A percentile compares a stretch with the other conserved stretches of the same genome.
Conservation (phyloP, 1,140 invertebrate genomes). For the Orchestia grillus region DNA sequence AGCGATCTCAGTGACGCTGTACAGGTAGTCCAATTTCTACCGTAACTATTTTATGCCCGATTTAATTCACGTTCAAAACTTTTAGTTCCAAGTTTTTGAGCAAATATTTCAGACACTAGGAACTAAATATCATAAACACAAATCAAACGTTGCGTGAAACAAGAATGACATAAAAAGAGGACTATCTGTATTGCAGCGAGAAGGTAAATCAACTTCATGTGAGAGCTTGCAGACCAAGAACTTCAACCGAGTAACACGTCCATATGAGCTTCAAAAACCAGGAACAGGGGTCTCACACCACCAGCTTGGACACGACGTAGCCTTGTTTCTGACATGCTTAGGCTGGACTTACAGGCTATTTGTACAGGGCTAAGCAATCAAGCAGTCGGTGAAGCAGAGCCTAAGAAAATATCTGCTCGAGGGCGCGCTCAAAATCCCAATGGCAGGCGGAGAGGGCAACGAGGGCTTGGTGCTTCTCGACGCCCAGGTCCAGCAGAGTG, state of each 20-base stretch:
- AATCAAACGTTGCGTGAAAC: too few relatives aligned
- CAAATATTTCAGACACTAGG: too few relatives aligned
- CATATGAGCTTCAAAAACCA: background rate
- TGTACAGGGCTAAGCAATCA: conserved; percentile 34
- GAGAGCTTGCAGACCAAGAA: background rate
- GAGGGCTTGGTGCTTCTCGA: conserved; percentile 76
- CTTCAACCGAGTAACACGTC: background rate
- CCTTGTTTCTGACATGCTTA: background rate
- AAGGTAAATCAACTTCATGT: background rate
- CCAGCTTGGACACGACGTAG: background rate
- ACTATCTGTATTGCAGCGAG: background rate
- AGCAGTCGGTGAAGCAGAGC: background rate
- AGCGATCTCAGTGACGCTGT: background rate
- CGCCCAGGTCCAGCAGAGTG: conserved; percentile 88
- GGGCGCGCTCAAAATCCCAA: conserved; percentile 91
- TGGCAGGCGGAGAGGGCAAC: conserved; percentile 83
- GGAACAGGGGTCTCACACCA: background rate
- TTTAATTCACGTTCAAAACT: too few relatives aligned
- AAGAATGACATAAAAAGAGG: too few relatives aligned
- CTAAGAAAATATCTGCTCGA: conserved; percentile 91
- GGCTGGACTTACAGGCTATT: conserved; percentile 14
- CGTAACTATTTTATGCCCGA: too few relatives aligned
- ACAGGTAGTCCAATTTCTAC: too few relatives aligned
- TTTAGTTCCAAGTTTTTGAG: too few relatives aligned
- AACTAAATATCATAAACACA: too few relatives aligned